Conservation (phyloP, 23 tunicate genomes). For the Trididemnum miniatum region DNA sequence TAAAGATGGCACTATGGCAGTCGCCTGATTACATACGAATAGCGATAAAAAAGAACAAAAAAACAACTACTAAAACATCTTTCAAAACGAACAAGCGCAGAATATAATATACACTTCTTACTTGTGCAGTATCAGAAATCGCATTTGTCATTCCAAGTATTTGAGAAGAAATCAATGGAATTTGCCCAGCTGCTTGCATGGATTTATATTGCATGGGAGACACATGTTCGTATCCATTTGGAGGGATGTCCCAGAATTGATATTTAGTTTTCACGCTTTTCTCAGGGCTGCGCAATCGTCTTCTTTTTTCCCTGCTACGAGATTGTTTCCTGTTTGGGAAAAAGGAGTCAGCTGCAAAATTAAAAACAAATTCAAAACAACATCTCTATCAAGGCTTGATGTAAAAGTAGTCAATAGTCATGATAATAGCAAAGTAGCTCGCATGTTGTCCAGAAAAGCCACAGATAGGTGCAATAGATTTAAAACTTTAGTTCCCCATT, state of each 20-base stretch:
- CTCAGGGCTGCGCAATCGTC: slow-evolving; percentile 32
- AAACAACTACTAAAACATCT: no score
- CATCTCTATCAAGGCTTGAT: no score
- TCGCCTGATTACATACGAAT: no score
- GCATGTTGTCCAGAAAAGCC: no score
- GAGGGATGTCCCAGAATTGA: slow-evolving; percentile 96
- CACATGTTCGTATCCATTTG: slow-evolving; percentile 92
- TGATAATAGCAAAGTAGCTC: no score
- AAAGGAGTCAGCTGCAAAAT: slow-evolving; percentile 91
- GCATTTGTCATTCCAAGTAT: slow-evolving; percentile 24
- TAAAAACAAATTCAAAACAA: no score
- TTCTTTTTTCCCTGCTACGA: slow-evolving; percentile 59
- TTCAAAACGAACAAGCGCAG: no score
- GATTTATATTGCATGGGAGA: slow-evolving; percentile 96
- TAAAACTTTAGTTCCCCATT: no score
- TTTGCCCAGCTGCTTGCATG: slow-evolving; percentile 99
- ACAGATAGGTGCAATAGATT: no score
- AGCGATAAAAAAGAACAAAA: no score
- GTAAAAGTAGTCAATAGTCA: no score
- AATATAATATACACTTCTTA: neutral
- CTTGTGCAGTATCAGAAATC: neutral
- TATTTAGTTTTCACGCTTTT: slow-evolving; percentile 40
- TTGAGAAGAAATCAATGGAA: slow-evolving; percentile 80
- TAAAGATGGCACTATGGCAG: no score
- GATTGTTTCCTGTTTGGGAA: slow-evolving; percentile 92